These are phyloP conservation scores for Adoxophyes honmai DNA, from an alignment of 1,140 invertebrate genomes.

Conservation along the genomic window DNA sequence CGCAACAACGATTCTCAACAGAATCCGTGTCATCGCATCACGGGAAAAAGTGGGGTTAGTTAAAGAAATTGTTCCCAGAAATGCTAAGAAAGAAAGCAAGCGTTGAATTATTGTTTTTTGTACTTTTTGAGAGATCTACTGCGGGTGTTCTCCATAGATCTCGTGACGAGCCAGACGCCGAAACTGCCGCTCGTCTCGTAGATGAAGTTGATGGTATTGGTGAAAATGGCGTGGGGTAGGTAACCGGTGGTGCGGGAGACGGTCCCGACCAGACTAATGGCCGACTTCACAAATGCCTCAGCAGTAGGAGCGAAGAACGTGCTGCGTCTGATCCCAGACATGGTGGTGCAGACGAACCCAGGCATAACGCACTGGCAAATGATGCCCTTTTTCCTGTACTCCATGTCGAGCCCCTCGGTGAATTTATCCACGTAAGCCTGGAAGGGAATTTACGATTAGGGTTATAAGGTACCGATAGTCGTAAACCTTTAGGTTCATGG, in stretches of 20 bases:
- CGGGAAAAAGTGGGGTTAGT: not conserved
- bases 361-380: constrained; percentile 91
- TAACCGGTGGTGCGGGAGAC: constrained; percentile 87
- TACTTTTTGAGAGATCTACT: constrained; percentile 52
- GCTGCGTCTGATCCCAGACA: constrained; percentile 91
- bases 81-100: not conserved
- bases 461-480: not conserved
- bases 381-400: constrained; percentile 88
- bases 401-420: constrained; percentile 86
- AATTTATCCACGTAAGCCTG: constrained; percentile 92
- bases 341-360: constrained; percentile 93
- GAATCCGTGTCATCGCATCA: not conserved
- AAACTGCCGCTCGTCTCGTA: constrained; percentile 74
- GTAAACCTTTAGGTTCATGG: not conserved
- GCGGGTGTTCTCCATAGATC: constrained; percentile 79
- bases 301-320: constrained; percentile 89
- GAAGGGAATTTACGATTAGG: constrained; percentile 20
- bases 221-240: constrained; percentile 84
- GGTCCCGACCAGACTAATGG: constrained; percentile 87
- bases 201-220: constrained; percentile 75
- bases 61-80: not conserved
- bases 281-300: constrained; percentile 85
- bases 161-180: constrained; percentile 78
- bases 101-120: constrained; percentile 48
- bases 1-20: not conserved